Evolutionary conservation across 2,888 invertebrate species (phyloP), one percentile per base, ranked within the genome.

Genomic region (Candidula unifasciata): DNA sequence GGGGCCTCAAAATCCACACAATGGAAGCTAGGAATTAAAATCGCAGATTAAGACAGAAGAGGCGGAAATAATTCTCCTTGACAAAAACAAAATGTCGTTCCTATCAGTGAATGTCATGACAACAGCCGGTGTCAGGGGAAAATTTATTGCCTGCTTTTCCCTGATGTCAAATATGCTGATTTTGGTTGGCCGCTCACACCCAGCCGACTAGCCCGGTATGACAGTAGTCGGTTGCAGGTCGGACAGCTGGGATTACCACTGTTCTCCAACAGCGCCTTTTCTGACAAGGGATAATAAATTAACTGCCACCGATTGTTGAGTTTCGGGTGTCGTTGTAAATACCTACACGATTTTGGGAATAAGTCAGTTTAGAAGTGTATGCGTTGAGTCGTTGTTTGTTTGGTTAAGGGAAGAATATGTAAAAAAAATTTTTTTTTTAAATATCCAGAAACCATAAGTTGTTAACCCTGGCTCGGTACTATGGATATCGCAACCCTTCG

Each of bases 131-230:
- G 81, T 81, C 81, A 81, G 24, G 81, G 52, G 33, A 81, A 80
- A 81, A 71, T 81, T 81, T 71, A 71, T 30, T 71, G 57, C 73
- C 16, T 10, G 10, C 33, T 71, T n/a, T 54, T 57, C 57, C 57
- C 21, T 81, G 81, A 35, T 71, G 57, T 57, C 44, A 57, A 81
- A 81, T 81, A 81, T 81, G 81, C 81, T 81, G 81, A 81, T 81
- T 81, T 80, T 73, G 37, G 71, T 57, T 24, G 16, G 33, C 35
- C n/a, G 60, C 57, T 81, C 71, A 73, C 81, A 81, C 71, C n/a
- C 71, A 81, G 24, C n/a, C 30, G n/a, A 35, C 69, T 54, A 18
- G 57, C 57, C 33, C n/a, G 24, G 57, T n/a, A 33, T 81, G 81
- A 81, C 81, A 81, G 81, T n/a, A 30, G 35, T 1, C 71, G 81